Evolutionary conservation across 2,113 vertebrate genomes (phyloP), one percentile per base, ranked within the genome.

Genomic region (Nymphicus hollandicus): DNA sequence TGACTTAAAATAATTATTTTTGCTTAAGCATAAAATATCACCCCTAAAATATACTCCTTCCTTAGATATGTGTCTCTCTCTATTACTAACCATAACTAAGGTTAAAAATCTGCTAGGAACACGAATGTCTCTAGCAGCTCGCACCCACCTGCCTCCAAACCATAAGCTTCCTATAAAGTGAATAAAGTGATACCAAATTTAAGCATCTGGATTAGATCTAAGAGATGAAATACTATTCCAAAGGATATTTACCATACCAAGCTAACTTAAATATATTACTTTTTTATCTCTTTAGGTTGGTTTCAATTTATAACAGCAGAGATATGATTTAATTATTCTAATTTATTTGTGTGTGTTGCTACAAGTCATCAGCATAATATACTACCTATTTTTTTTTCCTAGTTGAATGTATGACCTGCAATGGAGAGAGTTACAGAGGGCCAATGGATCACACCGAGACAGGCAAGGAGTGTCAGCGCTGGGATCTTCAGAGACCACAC

Each of bases 361-460:
- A 33, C 6, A 50, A 55, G 6, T 53, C 6, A 76, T 85, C 11
- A 64, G 2, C 5, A 8, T 81, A 79, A 85, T 82, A 94, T 16
- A 7, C 22, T 35, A 35, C 33, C 33, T 35, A 16, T 50, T 58
- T 46, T 65, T 17, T 89, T 76, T 41, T 86, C 87, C 64, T 89
- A 99, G 99, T 99, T 97, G 99, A 99, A 97, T 99, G 99, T 95
- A 98, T 99, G 97, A 98, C 97, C 60, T 99, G 99, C 96, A 99
- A 99, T 91, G 99, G 99, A 37, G 99, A 99, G 97, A 98, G 97
- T 95, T 99, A 99, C 81, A 98, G 99, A 97, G 99, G 99, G 74
- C 99, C 99, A n/a, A 98, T 99, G 99, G 99, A 99, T 98, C 99
- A 98, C 95, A 99, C 99, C 0, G 98, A 99, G 93, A 98, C 98